phyloP scores from a whole-genome alignment of 1,140 invertebrate genomes.

The Coptotermes formosanus region DNA sequence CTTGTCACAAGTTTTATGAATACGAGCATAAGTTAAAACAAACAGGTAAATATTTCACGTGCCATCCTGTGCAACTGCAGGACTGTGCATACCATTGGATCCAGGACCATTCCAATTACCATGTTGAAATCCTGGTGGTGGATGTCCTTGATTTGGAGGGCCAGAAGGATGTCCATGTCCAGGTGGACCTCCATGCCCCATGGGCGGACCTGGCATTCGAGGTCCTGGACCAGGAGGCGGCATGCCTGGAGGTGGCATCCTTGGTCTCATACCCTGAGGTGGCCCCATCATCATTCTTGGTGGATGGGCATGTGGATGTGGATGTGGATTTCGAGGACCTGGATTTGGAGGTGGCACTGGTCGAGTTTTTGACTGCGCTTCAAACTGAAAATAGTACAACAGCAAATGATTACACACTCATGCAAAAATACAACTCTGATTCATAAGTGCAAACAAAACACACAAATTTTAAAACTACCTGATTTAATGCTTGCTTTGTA shows the following conservation, averaged over 20 bases:
- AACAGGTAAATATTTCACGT: too few relatives aligned
- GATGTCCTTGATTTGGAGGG: conserved; percentile 40
- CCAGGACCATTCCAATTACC: conserved; percentile 52
- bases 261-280: conserved; percentile 61
- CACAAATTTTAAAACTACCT: conserved; percentile 42
- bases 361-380: conserved; percentile 86
- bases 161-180: conserved; percentile 47
- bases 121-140: conserved; percentile 56
- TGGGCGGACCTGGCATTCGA: conserved; percentile 43
- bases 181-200: conserved; percentile 40
- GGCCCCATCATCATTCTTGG: conserved; percentile 67
- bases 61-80: not conserved
- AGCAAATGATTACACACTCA: not conserved
- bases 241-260: conserved; percentile 66
- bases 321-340: conserved; percentile 42
- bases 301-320: conserved; percentile 55
- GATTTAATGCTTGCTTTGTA: conserved; percentile 83
- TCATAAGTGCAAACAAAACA: not conserved
- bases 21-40: too few relatives aligned
- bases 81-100: conserved; percentile 42
- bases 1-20: too few relatives aligned
- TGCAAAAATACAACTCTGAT: conserved; percentile 29
- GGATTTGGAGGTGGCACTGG: conserved; percentile 66
- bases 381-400: conserved; percentile 62
- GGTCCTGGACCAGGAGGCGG: conserved; percentile 52